Evolutionary conservation across 1,140 invertebrate genomes (phyloP), one percentile per base, ranked within the genome.

Genomic region (Vanessa atalanta): DNA sequence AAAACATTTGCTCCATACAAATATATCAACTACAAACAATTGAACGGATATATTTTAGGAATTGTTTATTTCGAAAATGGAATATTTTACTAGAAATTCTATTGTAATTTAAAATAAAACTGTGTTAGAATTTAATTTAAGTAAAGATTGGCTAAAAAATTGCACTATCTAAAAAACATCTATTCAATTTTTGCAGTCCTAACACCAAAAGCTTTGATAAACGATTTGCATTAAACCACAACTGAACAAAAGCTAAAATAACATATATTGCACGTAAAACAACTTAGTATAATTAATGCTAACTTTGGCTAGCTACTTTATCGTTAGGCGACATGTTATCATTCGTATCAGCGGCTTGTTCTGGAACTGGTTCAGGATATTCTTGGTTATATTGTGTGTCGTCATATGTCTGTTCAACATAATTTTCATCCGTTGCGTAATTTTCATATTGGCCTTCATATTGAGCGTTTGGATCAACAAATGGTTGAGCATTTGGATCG

Each of bases 381-480:
- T 85, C 86, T 78, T 84, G 83, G 67, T 81, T 76, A 61, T 80
- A 85, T 73, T 88, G 82, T 14, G 80, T 76, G 57, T 79, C 73
- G 55, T 88, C 88, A 72, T 85, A 87, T 72, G 83, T 83, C 69
- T 84, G 80, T 51, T 84, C 80, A n/a, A 48, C 64, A 69, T 90
- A 89, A 67, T 84, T 85, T n/a, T 65, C 80, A 53, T 89, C 87
- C 37, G 80, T 77, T n/a, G 72, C 61, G 68, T 89, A 88, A 71
- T 87, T 86, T 48, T 86, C 84, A 68, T 87, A 87, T 63, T 87
- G 83, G 9, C 77, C 81, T 65, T 87, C 83, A 73, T 85, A 88
- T 68, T 91, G 84, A 26, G 84, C 84, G 72, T 51, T 51, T n/a
- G 48, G 37, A 7, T 43, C 73, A 73, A 83, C 73, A 70, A 80